Conservation (phyloP, 2,888 invertebrate genomes). For the Pandemis corylana region DNA sequence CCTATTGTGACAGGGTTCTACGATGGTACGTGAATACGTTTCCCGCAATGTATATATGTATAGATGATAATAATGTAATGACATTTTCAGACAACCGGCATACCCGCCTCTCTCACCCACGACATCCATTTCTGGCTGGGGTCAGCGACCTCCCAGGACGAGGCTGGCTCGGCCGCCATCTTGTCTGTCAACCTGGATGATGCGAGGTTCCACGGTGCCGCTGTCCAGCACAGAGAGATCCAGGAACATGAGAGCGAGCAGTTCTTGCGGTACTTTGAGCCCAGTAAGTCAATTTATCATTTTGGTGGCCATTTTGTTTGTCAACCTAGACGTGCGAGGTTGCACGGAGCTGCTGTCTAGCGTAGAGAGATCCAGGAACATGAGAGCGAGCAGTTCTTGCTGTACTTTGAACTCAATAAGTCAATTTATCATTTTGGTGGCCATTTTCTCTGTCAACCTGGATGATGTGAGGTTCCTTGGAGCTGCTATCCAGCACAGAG, state of each 20-base stretch:
- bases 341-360: constrained; percentile 93
- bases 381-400: constrained; percentile 92
- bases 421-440: constrained; percentile 70
- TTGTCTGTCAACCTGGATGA: constrained; percentile 94
- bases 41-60: too few species aligned
- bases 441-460: constrained; percentile 91
- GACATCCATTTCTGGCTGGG: constrained; percentile 97
- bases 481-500: constrained; percentile 93
- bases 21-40: too few species aligned
- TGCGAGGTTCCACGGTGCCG: constrained; percentile 89
- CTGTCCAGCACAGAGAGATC: constrained; percentile 94
- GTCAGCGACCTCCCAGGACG: constrained; percentile 89
- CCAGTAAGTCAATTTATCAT: constrained; percentile 69
- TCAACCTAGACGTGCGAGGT: constrained; percentile 90
- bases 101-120: constrained; percentile 82
- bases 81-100: constrained; percentile 62
- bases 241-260: constrained; percentile 93
- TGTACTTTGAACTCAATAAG: constrained; percentile 89
- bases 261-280: constrained; percentile 92
- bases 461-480: constrained; percentile 92
- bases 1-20: too few species aligned
- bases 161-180: constrained; percentile 90
- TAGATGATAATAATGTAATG: too few species aligned
- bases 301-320: constrained; percentile 88
- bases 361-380: constrained; percentile 94